Conservation (phyloP, 2,888 invertebrate species). For the Sesamia inferens region DNA sequence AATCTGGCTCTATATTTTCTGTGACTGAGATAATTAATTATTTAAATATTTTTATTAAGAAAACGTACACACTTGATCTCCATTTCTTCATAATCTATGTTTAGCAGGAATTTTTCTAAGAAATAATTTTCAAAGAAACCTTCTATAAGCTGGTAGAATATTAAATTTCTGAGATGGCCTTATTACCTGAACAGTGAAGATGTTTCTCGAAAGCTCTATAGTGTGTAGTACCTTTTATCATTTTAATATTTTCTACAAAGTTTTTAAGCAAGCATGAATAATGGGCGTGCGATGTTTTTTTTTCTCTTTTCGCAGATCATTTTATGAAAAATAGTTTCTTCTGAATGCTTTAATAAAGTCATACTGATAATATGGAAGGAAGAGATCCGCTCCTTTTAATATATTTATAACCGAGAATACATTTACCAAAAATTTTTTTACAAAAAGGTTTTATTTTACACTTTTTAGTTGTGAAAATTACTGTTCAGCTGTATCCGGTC, state of each 20-base stretch:
- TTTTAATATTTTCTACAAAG: not conserved
- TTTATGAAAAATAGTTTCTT: slow-evolving; percentile 2
- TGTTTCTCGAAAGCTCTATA: slow-evolving; percentile 4
- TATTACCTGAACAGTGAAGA: slow-evolving; percentile 10
- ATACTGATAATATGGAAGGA: not conserved
- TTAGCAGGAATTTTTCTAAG: slow-evolving; percentile 13
- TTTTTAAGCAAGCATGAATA: not conserved
- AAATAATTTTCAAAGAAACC: slow-evolving; percentile 8
- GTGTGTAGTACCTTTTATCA: slow-evolving; percentile 4
- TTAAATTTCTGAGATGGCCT: slow-evolving; percentile 13
- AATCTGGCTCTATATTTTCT: not conserved
- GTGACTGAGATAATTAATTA: not conserved
- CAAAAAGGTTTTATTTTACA: too few species aligned
- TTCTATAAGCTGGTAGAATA: slow-evolving; percentile 20
- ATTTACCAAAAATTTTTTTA: not conserved
- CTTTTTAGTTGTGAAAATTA: too few species aligned
- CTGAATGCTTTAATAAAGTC: not conserved
- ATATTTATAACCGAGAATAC: too few species aligned
- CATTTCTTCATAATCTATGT: slow-evolving; percentile 26
- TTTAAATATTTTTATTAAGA: not conserved
- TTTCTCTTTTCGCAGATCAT: not conserved
- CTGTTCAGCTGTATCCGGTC: too few species aligned
- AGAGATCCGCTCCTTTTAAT: not conserved
- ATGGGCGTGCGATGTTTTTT: not conserved
- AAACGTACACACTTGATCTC: not conserved